Base-by-base conservation (phyloP, 2,797 vertebrate species). In the Glyptemys insculpta region DNA sequence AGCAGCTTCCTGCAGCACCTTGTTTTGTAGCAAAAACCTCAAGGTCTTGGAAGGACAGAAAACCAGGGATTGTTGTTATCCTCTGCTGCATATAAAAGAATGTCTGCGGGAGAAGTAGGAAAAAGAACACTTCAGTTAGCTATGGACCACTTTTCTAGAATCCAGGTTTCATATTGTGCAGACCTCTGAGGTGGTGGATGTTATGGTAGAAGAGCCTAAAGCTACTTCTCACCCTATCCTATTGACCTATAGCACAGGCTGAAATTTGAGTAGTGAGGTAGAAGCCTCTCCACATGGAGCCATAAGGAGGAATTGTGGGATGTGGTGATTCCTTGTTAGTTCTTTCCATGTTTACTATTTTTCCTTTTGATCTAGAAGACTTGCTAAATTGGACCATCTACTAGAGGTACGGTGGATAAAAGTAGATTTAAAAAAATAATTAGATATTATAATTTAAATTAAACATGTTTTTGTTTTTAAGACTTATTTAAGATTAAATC, bases 341-440 rank as follows among this genome's bases (percentile, higher is more conserved):
- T 86, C 1, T 79, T 89, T 81, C 90, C 47, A 5, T 94, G 19
- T 49, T 72, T 52, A 54, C 2, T 25, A 50, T 1, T 54, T 93
- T 89, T 86, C 21, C 21, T 85, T 10, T 89, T 3, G 19, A 12
- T 79, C 0, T 14, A 31, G 79, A 89, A 54, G 3, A 49, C 2
- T 52, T 90, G 44, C 9, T 68, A 31, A 96, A 97, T 97, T 96
- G 97, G 93, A 90, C 95, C 94, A 96, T 96, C 97, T 96, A 94
- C 92, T 96, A 65, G 62, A 65, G 34, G 8, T 62, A n/a, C 15
- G 15, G 16, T 65, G 31, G 59, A 65, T 65, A 65, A 65, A n/a
- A 65, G 34, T 34, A 18, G 31, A 4, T 62, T 31, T 9, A 16
- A 29, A 59, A 31, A 59, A 62, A 9, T 34, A 62, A 56, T 57